Evolutionary conservation across 2,888 invertebrate genomes (phyloP).

Genomic region (Rhagophthalmus giganteus): DNA sequence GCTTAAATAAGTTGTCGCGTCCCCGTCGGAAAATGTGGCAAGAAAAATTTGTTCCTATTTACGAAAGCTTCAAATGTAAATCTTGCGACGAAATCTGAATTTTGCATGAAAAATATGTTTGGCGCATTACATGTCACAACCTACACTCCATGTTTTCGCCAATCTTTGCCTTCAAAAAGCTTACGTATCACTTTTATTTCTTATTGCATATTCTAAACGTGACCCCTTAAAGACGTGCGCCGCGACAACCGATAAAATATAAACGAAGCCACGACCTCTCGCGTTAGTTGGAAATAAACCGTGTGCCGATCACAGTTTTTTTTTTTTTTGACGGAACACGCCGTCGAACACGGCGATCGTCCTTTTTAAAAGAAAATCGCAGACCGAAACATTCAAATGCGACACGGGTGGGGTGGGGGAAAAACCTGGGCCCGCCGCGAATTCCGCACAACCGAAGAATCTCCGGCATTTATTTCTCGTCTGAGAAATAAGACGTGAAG

Average conservation of each 20-base stretch:
- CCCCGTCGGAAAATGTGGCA: background rate
- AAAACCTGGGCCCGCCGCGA: background rate
- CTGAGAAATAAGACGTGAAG: background rate
- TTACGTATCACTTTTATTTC: conserved; percentile 23
- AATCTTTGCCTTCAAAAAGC: conserved; percentile 16
- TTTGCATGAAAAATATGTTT: conserved; percentile 21
- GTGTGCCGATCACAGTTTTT: conserved; percentile 18
- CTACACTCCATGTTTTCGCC: conserved; percentile 19
- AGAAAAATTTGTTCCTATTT: conserved; percentile 16
- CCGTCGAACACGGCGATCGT: conserved; percentile 6
- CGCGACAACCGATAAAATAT: conserved; percentile 16
- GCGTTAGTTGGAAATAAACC: conserved; percentile 15
- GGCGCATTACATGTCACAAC: conserved; percentile 19
- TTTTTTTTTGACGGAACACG: conserved; percentile 6
- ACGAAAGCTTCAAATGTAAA: conserved; percentile 23
- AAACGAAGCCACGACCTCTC: conserved; percentile 15
- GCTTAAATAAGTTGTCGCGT: conserved; percentile 1
- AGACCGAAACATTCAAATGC: background rate
- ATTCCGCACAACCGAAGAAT: background rate
- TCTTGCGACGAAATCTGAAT: conserved; percentile 24
- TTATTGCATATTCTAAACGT: conserved; percentile 19
- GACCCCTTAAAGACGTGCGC: conserved; percentile 15
- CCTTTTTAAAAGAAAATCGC: background rate
- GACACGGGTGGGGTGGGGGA: too few relatives aligned
- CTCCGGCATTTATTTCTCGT: background rate